Evolutionary conservation across 2,113 vertebrate species (phyloP).

Genomic region (Mobula birostris): DNA sequence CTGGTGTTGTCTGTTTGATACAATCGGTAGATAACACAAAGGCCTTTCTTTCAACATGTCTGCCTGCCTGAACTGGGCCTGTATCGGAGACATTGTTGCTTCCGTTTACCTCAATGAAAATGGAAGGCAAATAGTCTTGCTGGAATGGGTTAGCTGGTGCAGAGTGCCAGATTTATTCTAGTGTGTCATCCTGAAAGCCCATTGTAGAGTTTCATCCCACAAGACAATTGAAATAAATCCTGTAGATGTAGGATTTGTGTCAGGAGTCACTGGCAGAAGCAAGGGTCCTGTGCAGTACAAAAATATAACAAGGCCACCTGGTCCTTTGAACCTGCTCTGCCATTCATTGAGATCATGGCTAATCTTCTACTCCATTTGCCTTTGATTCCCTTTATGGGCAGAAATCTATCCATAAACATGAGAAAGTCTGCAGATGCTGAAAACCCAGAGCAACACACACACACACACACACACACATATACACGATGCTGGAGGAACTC

Average conservation of each 20-base stretch:
- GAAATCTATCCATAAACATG: too few species aligned
- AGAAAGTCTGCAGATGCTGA: too few species aligned
- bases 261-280: background rate
- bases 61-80: background rate
- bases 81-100: background rate
- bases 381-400: too few species aligned
- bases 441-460: too few species aligned
- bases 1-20: background rate
- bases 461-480: too few species aligned
- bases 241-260: background rate
- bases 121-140: background rate
- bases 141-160: background rate
- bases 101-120: background rate
- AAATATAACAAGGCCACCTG: too few species aligned
- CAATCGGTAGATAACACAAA: background rate
- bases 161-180: background rate
- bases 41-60: background rate
- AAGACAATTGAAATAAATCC: background rate
- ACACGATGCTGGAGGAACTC: too few species aligned
- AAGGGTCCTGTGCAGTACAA: background rate
- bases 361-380: too few species aligned
- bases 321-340: too few species aligned
- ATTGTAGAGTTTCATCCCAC: background rate
- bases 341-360: too few species aligned
- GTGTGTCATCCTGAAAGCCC: background rate